phyloP scores from a whole-genome alignment of 2,888 invertebrate genomes.

The Acanthosepion pharaonis region DNA sequence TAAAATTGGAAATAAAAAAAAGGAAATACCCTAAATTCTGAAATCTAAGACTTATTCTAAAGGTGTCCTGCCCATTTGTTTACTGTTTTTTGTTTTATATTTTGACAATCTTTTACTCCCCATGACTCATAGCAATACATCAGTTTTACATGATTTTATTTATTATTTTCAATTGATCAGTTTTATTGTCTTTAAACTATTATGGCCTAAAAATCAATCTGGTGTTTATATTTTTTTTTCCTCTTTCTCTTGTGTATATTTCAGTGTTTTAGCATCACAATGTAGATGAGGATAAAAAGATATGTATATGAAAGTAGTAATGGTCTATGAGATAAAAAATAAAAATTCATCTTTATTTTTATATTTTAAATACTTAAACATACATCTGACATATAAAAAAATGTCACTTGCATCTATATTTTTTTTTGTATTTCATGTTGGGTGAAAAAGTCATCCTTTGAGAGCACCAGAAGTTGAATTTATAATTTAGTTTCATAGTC shows the following conservation, averaged over 20 bases:
- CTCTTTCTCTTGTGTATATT: neutral
- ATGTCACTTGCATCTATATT: neutral
- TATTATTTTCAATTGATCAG: neutral
- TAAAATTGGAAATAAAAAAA: too few relatives aligned
- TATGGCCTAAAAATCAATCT: neutral
- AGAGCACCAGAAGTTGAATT: neutral
- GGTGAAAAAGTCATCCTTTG: neutral
- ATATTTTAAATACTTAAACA: neutral
- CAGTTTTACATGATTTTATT: neutral
- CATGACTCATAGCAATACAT: neutral
- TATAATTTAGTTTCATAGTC: neutral
- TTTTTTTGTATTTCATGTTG: neutral
- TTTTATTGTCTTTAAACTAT: neutral
- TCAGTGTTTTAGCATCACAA: neutral
- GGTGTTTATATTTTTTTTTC: too few relatives aligned
- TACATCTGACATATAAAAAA: neutral
- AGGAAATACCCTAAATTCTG: too few relatives aligned
- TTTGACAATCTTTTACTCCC: neutral
- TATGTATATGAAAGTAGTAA: too few relatives aligned
- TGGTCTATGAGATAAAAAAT: too few relatives aligned
- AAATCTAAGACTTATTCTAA: too few relatives aligned
- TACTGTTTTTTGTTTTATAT: too few relatives aligned
- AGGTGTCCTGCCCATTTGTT: too few relatives aligned
- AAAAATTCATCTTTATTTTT: neutral
- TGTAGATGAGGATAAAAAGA: neutral